A percentile compares a stretch with the other conserved stretches of the same genome.
Evolutionary conservation across 2,797 vertebrate species (phyloP).

Genomic region (Macropus fuliginosus): DNA sequence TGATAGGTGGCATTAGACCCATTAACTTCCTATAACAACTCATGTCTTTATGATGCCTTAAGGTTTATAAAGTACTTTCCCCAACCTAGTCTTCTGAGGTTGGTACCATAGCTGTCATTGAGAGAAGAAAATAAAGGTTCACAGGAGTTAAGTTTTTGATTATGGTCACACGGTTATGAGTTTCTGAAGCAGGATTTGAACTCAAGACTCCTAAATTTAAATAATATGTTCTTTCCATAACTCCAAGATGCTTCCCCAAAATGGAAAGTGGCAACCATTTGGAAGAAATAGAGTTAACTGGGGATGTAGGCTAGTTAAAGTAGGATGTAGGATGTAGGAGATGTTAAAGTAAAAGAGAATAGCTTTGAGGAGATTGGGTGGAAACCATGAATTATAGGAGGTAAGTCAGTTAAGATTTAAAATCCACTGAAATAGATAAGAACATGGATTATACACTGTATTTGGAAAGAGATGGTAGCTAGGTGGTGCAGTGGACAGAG

Average conservation of each 20-base stretch:
- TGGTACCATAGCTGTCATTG: background rate
- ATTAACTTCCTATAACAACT: background rate
- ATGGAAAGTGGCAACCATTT: background rate
- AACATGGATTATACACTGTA: background rate
- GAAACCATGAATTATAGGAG: background rate
- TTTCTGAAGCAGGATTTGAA: background rate
- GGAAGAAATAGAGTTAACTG: slow-evolving; percentile 4
- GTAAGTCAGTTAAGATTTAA: background rate
- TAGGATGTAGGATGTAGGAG: no score
- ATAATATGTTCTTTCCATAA: background rate
- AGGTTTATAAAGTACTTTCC: background rate
- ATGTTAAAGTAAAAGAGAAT: slow-evolving; percentile 4
- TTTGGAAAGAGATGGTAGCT: background rate
- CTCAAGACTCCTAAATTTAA: background rate
- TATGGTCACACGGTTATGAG: background rate
- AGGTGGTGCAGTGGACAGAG: background rate
- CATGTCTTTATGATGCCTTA: background rate
- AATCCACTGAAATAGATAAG: background rate
- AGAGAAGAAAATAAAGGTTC: background rate
- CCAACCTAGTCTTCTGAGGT: background rate
- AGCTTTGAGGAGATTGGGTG: background rate
- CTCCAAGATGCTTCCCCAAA: background rate
- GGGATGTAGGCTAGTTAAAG: background rate
- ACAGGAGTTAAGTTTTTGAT: background rate
- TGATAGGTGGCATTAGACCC: background rate